These are phyloP conservation scores for Odontophorus gujanensis DNA, from an alignment of 2,113 vertebrate genomes.

Conservation along the genomic window DNA sequence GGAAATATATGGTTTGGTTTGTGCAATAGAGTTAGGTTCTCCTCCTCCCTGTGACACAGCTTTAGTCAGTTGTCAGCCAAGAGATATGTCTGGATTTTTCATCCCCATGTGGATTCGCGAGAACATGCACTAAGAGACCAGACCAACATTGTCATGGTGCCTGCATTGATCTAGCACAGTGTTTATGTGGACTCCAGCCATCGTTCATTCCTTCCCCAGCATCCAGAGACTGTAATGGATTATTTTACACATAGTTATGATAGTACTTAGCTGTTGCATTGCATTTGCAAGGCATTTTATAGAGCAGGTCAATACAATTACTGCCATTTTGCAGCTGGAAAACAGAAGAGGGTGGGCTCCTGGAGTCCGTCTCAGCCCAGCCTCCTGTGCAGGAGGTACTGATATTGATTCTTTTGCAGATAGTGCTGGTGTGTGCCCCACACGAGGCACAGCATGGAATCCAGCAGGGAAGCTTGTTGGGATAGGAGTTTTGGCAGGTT, in stretches of 20 bases:
- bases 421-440: not conserved
- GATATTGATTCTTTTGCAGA: not conserved
- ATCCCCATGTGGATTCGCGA: conserved; percentile 42
- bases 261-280: conserved; percentile 23
- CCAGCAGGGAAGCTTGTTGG: not conserved
- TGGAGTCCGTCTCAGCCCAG: not conserved
- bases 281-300: conserved; percentile 27
- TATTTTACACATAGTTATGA: conserved; percentile 10
- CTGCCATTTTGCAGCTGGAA: not conserved
- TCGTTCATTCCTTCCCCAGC: conserved; percentile 24
- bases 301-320: conserved; percentile 19
- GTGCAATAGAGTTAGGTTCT: conserved; percentile 1
- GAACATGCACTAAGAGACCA: conserved; percentile 26
- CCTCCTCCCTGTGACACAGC: not conserved
- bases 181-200: conserved; percentile 49
- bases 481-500: not conserved
- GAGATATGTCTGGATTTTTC: conserved; percentile 59
- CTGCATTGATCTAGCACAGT: conserved; percentile 23
- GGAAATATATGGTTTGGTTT: conserved; percentile 3
- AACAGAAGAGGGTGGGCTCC: not conserved
- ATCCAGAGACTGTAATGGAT: conserved; percentile 40
- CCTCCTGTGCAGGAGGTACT: not conserved
- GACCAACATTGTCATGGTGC: conserved; percentile 37
- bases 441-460: not conserved
- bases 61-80: conserved; percentile 49